phyloP scores from a whole-genome alignment of 2,797 vertebrate genomes.

The Borostomias antarcticus region DNA sequence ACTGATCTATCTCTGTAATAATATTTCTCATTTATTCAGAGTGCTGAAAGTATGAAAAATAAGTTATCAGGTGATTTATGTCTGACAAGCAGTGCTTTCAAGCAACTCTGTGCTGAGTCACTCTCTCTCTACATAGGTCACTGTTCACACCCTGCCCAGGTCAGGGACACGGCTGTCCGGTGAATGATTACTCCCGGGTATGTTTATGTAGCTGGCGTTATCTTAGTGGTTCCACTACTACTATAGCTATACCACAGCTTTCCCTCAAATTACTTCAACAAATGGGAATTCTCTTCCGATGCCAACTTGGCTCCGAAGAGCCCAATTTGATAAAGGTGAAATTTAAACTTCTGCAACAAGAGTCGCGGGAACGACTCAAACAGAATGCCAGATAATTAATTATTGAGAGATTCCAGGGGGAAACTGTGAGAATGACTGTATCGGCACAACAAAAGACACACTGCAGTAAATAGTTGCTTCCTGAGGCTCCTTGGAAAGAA shows the following conservation, averaged over 20 bases:
- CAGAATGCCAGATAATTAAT: constrained; percentile 42
- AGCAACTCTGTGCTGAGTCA: background rate
- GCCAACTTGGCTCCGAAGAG: background rate
- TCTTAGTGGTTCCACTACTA: no score
- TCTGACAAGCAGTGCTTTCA: background rate
- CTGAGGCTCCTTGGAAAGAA: background rate
- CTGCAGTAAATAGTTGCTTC: background rate
- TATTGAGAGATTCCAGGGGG: constrained; percentile 34
- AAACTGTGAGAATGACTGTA: constrained; percentile 8
- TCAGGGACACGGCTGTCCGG: background rate
- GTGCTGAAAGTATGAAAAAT: background rate
- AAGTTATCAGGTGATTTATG: background rate
- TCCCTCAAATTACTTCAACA: no score
- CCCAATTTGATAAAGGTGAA: constrained; percentile 41
- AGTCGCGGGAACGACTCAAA: constrained; percentile 30
- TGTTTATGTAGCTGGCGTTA: constrained; percentile 30
- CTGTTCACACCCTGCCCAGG: constrained; percentile 28
- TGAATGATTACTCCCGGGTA: background rate
- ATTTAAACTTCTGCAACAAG: constrained; percentile 53
- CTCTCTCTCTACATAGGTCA: background rate
- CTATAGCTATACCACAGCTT: no score
- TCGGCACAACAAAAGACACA: no score
- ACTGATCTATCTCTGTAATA: no score
- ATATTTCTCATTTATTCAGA: no score
- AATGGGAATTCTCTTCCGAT: background rate